phyloP scores from a whole-genome alignment of 92 coral and sea anemone species.

The Pocillopora meandrina region DNA sequence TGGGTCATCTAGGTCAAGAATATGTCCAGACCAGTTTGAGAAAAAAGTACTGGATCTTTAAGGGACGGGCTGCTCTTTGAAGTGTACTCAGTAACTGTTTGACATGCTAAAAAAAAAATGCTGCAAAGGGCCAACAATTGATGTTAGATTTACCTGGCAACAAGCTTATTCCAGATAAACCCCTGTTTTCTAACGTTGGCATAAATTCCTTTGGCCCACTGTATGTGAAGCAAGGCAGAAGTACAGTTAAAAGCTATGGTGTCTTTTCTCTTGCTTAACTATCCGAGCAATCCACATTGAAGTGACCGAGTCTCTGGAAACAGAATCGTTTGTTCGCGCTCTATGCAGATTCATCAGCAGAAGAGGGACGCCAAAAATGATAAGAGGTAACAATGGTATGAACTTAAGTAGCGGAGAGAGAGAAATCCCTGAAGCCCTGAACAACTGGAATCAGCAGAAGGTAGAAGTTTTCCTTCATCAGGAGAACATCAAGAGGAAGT shows the following conservation, averaged over 20 bases:
- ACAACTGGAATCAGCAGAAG: slow-evolving; percentile 26
- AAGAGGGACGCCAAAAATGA: slow-evolving; percentile 36
- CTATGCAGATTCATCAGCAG: slow-evolving; percentile 36
- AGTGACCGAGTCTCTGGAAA: slow-evolving; percentile 37
- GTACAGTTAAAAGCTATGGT: no score
- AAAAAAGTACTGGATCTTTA: slow-evolving; percentile 37
- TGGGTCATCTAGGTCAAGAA: slow-evolving; percentile 48
- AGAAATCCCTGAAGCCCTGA: slow-evolving; percentile 26
- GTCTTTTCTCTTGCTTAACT: slow-evolving; percentile 44
- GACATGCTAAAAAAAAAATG: no score
- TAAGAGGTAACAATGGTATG: slow-evolving; percentile 45
- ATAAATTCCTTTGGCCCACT: no score
- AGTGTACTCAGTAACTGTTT: no score
- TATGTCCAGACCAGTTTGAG: slow-evolving; percentile 41
- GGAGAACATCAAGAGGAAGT: no score
- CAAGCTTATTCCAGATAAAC: no score
- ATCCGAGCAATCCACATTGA: slow-evolving; percentile 52
- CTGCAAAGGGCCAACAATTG: no score
- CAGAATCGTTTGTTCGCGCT: slow-evolving; percentile 42
- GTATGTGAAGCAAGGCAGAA: no score
- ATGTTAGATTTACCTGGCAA: no score
- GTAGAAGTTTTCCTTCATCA: no score
- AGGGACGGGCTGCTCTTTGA: slow-evolving; percentile 51
- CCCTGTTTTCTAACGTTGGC: no score
- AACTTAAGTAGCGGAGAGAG: slow-evolving; percentile 40